A percentile compares a stretch with the other conserved stretches of the same genome.
Conservation (phyloP, 2,888 invertebrate genomes). For the Lottia gigantea region DNA sequence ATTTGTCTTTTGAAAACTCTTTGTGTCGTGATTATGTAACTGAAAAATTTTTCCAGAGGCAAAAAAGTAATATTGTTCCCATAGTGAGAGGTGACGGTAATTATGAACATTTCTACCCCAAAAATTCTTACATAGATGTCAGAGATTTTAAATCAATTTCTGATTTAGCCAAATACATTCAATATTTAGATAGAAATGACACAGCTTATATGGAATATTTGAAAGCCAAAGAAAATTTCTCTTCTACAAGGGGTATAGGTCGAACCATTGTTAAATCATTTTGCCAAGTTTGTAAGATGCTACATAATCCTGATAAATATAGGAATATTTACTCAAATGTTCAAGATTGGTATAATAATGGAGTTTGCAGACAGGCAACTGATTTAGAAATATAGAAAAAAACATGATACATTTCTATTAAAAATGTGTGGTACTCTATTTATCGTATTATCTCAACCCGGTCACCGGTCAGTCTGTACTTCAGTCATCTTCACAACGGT, state of each 20-base stretch:
- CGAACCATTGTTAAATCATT: constrained; percentile 17
- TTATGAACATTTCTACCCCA: constrained; percentile 53
- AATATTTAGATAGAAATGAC: constrained; percentile 21
- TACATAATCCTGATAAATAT: constrained; percentile 27
- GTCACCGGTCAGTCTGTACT: too few relatives aligned
- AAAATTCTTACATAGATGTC: constrained; percentile 59
- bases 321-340: constrained; percentile 21
- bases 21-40: constrained; percentile 60
- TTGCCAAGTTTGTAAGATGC: constrained; percentile 25
- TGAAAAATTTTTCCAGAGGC: constrained; percentile 52
- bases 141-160: constrained; percentile 48
- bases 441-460: too few relatives aligned
- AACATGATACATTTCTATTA: too few relatives aligned
- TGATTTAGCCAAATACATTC: constrained; percentile 23
- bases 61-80: constrained; percentile 49
- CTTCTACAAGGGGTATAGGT: neutral
- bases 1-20: constrained; percentile 58
- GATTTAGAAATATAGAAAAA: too few relatives aligned
- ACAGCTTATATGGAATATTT: constrained; percentile 22
- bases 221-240: constrained; percentile 24
- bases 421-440: too few relatives aligned
- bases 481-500: constrained; percentile 10
- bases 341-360: neutral
- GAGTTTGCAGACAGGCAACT: too few relatives aligned
- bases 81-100: constrained; percentile 58